Evolutionary conservation across 2,113 vertebrate species (phyloP), one percentile per base, ranked within the genome.

Genomic region (Eidolon helvum): DNA sequence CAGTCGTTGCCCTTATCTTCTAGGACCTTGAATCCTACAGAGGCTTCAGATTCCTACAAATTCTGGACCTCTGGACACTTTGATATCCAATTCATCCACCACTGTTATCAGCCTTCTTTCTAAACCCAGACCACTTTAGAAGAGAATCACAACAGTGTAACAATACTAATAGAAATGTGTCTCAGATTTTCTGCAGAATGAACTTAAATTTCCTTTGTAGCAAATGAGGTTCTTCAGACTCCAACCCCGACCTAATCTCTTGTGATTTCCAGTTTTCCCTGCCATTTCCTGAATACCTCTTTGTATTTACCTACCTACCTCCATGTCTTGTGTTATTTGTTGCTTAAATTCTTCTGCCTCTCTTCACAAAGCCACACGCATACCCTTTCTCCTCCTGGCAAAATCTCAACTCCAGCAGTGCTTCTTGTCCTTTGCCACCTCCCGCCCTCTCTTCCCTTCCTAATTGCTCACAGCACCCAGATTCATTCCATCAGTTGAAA

Each of bases 121-220:
- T 68, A 89, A 97, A 48, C 61, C 43, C 15, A 69, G 10, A 35
- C 9, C 69, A 69, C 48, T 26, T 40, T 38, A 68, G 63, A 78
- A 86, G 66, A 96, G 33, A 74, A 15, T 89, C 63, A 22, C 4
- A 48, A 0, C 33, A 61, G 10, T 55, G 12, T 55, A 90, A 66
- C 63, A 71, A 35, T 75, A 33, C 28, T 63, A 61, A 43, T 79
- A 55, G 48, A 24, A 53, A 48, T 40, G 4, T 45, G 28, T 93
- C 38, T 53, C 61, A 87, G 72, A n/a, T 78, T 87, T 90, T 82
- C 59, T 93, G n/a, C 43, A 45, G 18, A 28, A 68, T 82, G 40
- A 59, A 82, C 22, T n/a, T 92, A 57, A 77, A 77, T 88, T 87
- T 94, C 38, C 45, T 77, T 90, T 75, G 53, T 91, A 83, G 43